Conservation (phyloP, 2,113 vertebrate genomes). For the Tetraodon nigroviridis region DNA sequence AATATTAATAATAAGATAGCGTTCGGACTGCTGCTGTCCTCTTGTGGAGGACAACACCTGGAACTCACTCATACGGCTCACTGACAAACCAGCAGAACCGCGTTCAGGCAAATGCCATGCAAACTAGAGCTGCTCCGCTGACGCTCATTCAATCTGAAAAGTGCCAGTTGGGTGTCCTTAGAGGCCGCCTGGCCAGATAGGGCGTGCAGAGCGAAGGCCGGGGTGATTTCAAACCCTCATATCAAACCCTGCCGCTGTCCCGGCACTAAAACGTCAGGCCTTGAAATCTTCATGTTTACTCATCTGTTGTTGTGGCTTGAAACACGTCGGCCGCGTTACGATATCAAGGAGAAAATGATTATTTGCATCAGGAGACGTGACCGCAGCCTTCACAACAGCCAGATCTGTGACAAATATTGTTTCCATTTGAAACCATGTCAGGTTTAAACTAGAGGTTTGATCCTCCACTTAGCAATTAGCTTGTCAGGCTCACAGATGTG, state of each 20-base stretch:
- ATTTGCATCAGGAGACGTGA: slow-evolving; percentile 23
- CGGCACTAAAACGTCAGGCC: slow-evolving; percentile 21
- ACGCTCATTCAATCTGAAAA: slow-evolving; percentile 18
- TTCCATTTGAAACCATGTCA: slow-evolving; percentile 13
- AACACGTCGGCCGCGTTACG: slow-evolving; percentile 17
- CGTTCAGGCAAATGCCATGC: slow-evolving; percentile 54
- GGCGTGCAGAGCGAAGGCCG: slow-evolving; percentile 18
- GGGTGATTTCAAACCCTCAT: slow-evolving; percentile 19
- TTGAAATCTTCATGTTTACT: slow-evolving; percentile 34
- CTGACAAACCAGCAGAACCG: slow-evolving; percentile 28
- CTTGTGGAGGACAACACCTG: no score
- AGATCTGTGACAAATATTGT: slow-evolving; percentile 28
- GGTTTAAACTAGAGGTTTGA: slow-evolving; percentile 7
- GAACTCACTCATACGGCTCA: no score
- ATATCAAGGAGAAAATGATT: slow-evolving; percentile 46
- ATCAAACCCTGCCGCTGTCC: slow-evolving; percentile 14
- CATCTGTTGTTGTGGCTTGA: slow-evolving; percentile 54
- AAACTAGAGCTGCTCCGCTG: slow-evolving; percentile 33
- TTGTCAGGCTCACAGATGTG: slow-evolving; percentile 1
- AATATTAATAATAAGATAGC: no score
- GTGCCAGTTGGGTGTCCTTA: slow-evolving; percentile 37
- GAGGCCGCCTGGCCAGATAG: slow-evolving; percentile 50
- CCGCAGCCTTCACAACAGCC: slow-evolving; percentile 18
- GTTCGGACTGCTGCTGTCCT: no score
- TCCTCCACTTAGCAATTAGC: slow-evolving; percentile 14